Evolutionary conservation across 1,140 invertebrate species (phyloP), one percentile per base, ranked within the genome.

Genomic region (Hydropsyche tenuis): DNA sequence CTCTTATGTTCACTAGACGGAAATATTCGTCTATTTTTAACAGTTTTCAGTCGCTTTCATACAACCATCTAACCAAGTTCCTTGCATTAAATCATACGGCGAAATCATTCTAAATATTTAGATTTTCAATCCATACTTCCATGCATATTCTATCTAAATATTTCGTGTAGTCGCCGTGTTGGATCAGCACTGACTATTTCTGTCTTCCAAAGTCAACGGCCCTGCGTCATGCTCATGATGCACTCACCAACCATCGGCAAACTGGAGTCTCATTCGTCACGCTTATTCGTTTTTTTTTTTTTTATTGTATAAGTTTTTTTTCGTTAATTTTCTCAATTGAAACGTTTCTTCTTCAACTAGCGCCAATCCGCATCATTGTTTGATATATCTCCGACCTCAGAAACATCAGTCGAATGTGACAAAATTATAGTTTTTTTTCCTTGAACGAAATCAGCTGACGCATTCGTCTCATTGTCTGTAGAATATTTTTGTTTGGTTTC

Each of bases 131-230:
- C 20, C 12, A 23, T 60, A 25, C 2, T 9, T 16, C 6, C 20
- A 16, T 53, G 48, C 48, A 53, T 20, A 53, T 53, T 53, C 22
- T 20, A 60, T 60, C 56, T 25, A 25, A 60, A 60, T 20, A 60
- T 60, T 60, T 60, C 51, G 22, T 60, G 7, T 25, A 22, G 56
- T 27, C 4, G 20, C 23, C 56, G 56, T 25, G 14, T 25, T 25
- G 56, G 56, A 60, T 23, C 56, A 23, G 22, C 18, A 18, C 56
- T 22, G 56, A 60, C 56, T 60, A 60, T 60, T 60, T 60, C 56
- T 60, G 56, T 60, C 56, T 25, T 37, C 22, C 56, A 60, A 20
- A 60, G 56, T 60, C 56, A 60, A 60, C 23, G 56, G 56, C 56
- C 56, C 56, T 25, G 56, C 51, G 5, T 16, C 51, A 20, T 20